Evolutionary conservation across 2,888 invertebrate genomes (phyloP).

Genomic region (Acrobeloides nanus): DNA sequence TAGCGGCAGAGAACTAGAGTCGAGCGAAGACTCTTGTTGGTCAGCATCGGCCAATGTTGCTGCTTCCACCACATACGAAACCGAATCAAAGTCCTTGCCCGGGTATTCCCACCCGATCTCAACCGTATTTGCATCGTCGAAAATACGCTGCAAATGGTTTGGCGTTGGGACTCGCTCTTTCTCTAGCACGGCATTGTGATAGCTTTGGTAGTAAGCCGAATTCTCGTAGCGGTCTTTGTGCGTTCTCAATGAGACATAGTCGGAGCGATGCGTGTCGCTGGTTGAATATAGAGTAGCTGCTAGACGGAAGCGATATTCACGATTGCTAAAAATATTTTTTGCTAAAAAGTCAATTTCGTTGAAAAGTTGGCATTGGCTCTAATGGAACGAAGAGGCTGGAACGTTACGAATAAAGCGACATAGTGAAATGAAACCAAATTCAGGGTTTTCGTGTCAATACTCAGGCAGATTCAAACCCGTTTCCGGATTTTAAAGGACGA

Average conservation of each 20-base stretch:
- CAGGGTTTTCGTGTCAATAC: too few relatives aligned
- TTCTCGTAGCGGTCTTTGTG: slow-evolving; percentile 22
- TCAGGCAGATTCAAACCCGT: too few relatives aligned
- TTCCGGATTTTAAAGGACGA: too few relatives aligned
- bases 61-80: slow-evolving; percentile 18
- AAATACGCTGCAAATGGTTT: slow-evolving; percentile 12
- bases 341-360: too few relatives aligned
- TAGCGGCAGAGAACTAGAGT: too few relatives aligned
- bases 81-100: slow-evolving; percentile 16
- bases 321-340: slow-evolving; percentile 24
- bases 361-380: too few relatives aligned
- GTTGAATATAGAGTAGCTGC: slow-evolving; percentile 14
- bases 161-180: slow-evolving; percentile 12
- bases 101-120: slow-evolving; percentile 20
- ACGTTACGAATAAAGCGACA: too few relatives aligned
- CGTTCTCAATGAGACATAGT: slow-evolving; percentile 17
- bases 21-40: too few relatives aligned
- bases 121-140: slow-evolving; percentile 15
- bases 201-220: slow-evolving; percentile 10
- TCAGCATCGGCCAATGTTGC: slow-evolving; percentile 5
- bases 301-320: slow-evolving; percentile 40
- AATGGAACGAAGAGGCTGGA: too few relatives aligned
- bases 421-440: too few relatives aligned
- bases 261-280: slow-evolving; percentile 22
- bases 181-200: slow-evolving; percentile 4